Base-by-base conservation (phyloP, 1,140 invertebrate genomes). In the Oscheius sp. region DNA sequence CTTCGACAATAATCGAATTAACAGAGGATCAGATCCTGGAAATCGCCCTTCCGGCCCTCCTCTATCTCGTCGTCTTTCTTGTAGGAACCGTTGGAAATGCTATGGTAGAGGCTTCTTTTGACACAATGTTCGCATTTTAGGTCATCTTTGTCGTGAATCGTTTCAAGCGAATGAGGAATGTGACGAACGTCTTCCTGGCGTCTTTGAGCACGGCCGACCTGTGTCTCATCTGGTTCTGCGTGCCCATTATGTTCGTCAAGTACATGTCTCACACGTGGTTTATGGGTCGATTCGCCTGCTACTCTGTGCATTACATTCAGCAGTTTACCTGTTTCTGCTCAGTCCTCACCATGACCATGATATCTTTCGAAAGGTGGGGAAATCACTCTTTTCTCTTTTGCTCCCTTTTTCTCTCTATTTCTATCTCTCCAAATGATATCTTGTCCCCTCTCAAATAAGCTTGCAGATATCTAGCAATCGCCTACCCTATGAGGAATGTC, bases 401-500 rank as follows among this genome's bases (percentile, higher is more conserved):
- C 23, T 26, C 2, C 42, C n/a, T 26, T 7, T 68, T 73, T 45
- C n/a, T n/a, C n/a, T 20, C 3, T 68, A 28, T 18, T 87, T 86
- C 61, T n/a, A n/a, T n/a, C n/a, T n/a, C n/a, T n/a, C n/a, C n/a
- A n/a, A n/a, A n/a, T n/a, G n/a, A n/a, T n/a, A n/a, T n/a, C n/a
- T n/a, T n/a, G n/a, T n/a, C n/a, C n/a, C n/a, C n/a, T n/a, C n/a
- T n/a, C n/a, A n/a, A n/a, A n/a, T n/a, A n/a, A n/a, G n/a, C n/a
- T n/a, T n/a, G n/a, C 85, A 91, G 90, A 78, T 91, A 91, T 83
- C 91, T 91, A 75, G 91, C 90, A 31, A 91, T 91, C 65, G 87
- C 91, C 32, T 90, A 91, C 85, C 91, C 90, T 1, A 90, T 91
- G 88, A 88, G 87, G 79, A 90, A 90, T 15, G 89, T 90, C 77